Base-by-base conservation (phyloP, 2,113 vertebrate genomes). In the Platichthys flesus region DNA sequence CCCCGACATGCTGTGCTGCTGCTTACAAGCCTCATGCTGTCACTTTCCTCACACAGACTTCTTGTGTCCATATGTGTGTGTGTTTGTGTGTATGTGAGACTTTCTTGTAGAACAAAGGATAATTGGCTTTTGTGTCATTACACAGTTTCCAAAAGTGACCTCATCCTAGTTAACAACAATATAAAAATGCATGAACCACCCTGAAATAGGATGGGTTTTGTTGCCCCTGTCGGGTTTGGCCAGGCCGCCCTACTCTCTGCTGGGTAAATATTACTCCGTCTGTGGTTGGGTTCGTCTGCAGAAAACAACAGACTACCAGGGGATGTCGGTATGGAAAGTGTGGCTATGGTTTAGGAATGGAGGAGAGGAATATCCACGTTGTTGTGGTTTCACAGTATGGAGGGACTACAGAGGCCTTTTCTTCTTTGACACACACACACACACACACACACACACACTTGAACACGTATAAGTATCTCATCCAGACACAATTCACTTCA, bases 301-400 rank as follows among this genome's bases (percentile, higher is more conserved):
- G 87, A 77, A 87, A 91, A 92, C 89, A 90, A 79, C 76, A 84
- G 75, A 51, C 83, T 65, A 77, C 82, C 63, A 57, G 70, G 73
- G 79, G 78, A 77, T 78, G 76, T 77, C 73, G 61, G 67, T 70
- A 65, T 86, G 87, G 79, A 88, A 87, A 88, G 82, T 84, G 76
- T 70, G 57, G 64, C 74, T 62, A 47, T 24, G 68, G 84, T 37
- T 69, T 40, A 9, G 74, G 60, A 82, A 57, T 6, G n/a, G 64
- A 78, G 37, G n/a, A 64, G 63, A 84, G 70, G 23, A 76, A 73
- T 40, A 65, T 75, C 24, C 12, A 55, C 37, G 57, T 45, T 40
- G 65, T 49, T 82, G 74, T 69, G 76, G 88, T 86, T 89, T 88
- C 59, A 82, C 24, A 78, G 35, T 64, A 68, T 45, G n/a, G 75